Evolutionary conservation across 1,140 invertebrate genomes (phyloP).

Genomic region (Drosophila asahinai): DNA sequence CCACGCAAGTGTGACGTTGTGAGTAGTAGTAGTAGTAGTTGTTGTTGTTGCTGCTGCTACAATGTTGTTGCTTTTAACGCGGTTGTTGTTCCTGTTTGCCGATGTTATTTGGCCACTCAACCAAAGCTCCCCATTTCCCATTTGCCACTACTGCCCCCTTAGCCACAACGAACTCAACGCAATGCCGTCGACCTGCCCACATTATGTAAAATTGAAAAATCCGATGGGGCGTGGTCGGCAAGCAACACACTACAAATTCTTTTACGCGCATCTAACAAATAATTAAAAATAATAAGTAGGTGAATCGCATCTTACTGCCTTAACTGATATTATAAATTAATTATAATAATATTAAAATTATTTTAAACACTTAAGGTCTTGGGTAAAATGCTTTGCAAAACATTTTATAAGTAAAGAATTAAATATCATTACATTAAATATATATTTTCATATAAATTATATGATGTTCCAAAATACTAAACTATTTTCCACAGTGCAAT

Average conservation of each 20-base stretch:
- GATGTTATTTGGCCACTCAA: slow-evolving; percentile 65
- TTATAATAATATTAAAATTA: background rate
- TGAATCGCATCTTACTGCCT: background rate
- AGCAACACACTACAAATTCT: slow-evolving; percentile 57
- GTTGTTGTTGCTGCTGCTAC: slow-evolving; percentile 30
- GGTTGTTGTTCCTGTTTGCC: slow-evolving; percentile 6
- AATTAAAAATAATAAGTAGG: slow-evolving; percentile 4
- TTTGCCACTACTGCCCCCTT: background rate
- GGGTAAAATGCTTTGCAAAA: too few species aligned
- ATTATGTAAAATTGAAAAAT: slow-evolving; percentile 69
- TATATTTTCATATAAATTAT: background rate
- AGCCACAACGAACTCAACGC: slow-evolving; percentile 6
- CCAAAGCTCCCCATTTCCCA: slow-evolving; percentile 63
- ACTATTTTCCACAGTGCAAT: slow-evolving; percentile 20
- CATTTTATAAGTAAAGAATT: background rate
- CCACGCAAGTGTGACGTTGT: slow-evolving; percentile 78
- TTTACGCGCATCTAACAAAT: slow-evolving; percentile 38
- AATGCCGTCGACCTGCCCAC: slow-evolving; percentile 46
- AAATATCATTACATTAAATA: background rate
- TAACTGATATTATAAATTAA: background rate
- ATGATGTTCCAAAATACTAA: too few species aligned
- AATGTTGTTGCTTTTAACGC: slow-evolving; percentile 14
- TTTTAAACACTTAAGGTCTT: too few species aligned
- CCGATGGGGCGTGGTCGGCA: slow-evolving; percentile 55
- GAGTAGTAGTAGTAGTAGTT: slow-evolving; percentile 26